Evolutionary conservation across 2,888 invertebrate genomes (phyloP).

Genomic region (Ariolimax columbianus): DNA sequence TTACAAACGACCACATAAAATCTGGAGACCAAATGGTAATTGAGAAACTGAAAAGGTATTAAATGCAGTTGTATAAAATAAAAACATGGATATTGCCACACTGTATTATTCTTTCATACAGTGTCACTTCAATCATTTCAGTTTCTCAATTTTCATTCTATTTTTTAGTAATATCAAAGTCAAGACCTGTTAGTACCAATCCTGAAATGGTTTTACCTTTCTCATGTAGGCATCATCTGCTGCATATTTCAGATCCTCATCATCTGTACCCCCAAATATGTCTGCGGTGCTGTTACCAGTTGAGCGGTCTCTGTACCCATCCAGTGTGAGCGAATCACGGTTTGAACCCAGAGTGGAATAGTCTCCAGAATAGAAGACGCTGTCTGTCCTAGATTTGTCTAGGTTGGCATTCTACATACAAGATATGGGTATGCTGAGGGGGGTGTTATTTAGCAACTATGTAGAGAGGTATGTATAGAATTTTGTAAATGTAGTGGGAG

Average conservation of each 20-base stretch:
- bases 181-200: not conserved
- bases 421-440: conserved; percentile 8
- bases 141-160: too few relatives aligned
- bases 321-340: conserved; percentile 58
- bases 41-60: too few relatives aligned
- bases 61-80: too few relatives aligned
- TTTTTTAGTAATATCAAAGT: not conserved
- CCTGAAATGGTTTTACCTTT: conserved; percentile 64
- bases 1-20: too few relatives aligned
- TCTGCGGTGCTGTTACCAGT: conserved; percentile 69
- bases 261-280: conserved; percentile 70
- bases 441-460: not conserved
- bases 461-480: too few relatives aligned
- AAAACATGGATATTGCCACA: too few relatives aligned
- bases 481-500: not conserved
- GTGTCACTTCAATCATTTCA: too few relatives aligned
- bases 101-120: too few relatives aligned
- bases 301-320: conserved; percentile 58
- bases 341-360: conserved; percentile 63
- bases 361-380: conserved; percentile 63
- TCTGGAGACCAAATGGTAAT: too few relatives aligned
- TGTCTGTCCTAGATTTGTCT: conserved; percentile 60
- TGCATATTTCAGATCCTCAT: conserved; percentile 67
- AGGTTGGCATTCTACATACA: conserved; percentile 41
- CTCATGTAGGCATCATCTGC: conserved; percentile 64